Conservation (phyloP, 1,140 invertebrate species). For the Atta texana region DNA sequence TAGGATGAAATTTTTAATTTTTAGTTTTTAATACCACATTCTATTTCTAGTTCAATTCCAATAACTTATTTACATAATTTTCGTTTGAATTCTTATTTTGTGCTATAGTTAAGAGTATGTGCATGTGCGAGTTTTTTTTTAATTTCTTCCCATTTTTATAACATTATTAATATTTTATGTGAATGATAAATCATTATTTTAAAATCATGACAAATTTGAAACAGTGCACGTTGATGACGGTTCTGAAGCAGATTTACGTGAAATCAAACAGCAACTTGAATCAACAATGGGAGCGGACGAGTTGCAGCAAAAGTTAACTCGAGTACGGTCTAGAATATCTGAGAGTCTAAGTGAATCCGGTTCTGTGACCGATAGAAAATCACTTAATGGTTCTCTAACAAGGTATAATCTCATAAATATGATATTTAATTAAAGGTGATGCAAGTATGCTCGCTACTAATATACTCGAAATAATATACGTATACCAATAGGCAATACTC, state of each 20-base stretch:
- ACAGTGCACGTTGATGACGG: slow-evolving; percentile 82
- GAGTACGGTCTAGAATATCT: slow-evolving; percentile 87
- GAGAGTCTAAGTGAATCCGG: slow-evolving; percentile 89
- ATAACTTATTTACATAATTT: slow-evolving; percentile 72
- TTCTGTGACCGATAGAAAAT: slow-evolving; percentile 83
- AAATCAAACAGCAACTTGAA: slow-evolving; percentile 92
- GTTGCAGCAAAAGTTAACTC: slow-evolving; percentile 89
- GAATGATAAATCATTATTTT: slow-evolving; percentile 47
- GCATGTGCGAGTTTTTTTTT: slow-evolving; percentile 21
- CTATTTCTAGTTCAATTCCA: slow-evolving; percentile 59
- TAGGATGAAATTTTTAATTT: slow-evolving; percentile 17
- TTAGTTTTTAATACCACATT: slow-evolving; percentile 1
- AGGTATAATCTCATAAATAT: slow-evolving; percentile 76
- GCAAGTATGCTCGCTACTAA: slow-evolving; percentile 6
- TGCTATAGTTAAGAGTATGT: slow-evolving; percentile 31
- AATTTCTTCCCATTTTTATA: slow-evolving; percentile 7
- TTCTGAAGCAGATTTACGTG: slow-evolving; percentile 88
- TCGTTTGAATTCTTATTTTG: slow-evolving; percentile 24
- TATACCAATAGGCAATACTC: slow-evolving; percentile 81
- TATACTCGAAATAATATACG: slow-evolving; percentile 11
- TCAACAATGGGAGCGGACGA: slow-evolving; percentile 89
- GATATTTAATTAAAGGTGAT: slow-evolving; percentile 4
- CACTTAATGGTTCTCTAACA: slow-evolving; percentile 84
- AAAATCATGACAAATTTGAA: slow-evolving; percentile 73
- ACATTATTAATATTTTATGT: background rate